phyloP scores from a whole-genome alignment of 35 echinoderm and acorn worm species.

The Amphiura filiformis region DNA sequence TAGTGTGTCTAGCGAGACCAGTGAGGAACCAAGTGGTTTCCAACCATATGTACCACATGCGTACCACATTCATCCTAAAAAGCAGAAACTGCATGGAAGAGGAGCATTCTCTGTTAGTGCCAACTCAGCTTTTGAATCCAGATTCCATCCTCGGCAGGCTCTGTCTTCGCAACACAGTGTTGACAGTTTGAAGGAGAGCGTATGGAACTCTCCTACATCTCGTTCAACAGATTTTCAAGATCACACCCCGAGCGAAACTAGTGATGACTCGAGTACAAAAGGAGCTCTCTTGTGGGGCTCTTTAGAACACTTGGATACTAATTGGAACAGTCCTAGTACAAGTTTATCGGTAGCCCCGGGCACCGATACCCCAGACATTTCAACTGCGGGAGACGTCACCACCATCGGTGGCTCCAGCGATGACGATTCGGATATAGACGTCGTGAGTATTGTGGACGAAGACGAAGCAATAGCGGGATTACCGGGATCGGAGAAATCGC shows the following conservation, averaged over 20 bases:
- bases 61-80: slow-evolving; percentile 15
- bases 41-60: slow-evolving; percentile 5
- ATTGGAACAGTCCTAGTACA: slow-evolving; percentile 38
- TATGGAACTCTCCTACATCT: not conserved
- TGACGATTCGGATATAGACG: slow-evolving; percentile 50
- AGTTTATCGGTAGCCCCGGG: slow-evolving; percentile 43
- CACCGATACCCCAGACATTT: slow-evolving; percentile 41
- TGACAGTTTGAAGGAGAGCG: not conserved
- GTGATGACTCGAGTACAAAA: slow-evolving; percentile 6
- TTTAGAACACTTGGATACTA: slow-evolving; percentile 35
- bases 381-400: slow-evolving; percentile 38
- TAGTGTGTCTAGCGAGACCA: not conserved
- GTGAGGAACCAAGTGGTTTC: slow-evolving; percentile 19
- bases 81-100: slow-evolving; percentile 13
- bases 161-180: slow-evolving; percentile 11
- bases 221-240: slow-evolving; percentile 7
- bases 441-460: slow-evolving; percentile 43
- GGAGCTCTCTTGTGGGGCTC: not conserved
- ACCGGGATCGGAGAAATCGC: slow-evolving; percentile 12
- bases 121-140: slow-evolving; percentile 66
- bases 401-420: slow-evolving; percentile 38
- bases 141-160: slow-evolving; percentile 16
- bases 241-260: slow-evolving; percentile 16
- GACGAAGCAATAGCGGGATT: not conserved
- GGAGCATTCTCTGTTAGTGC: slow-evolving; percentile 37